Base-by-base conservation (phyloP, 2,888 invertebrate genomes). In the Lydus trimaculatus region DNA sequence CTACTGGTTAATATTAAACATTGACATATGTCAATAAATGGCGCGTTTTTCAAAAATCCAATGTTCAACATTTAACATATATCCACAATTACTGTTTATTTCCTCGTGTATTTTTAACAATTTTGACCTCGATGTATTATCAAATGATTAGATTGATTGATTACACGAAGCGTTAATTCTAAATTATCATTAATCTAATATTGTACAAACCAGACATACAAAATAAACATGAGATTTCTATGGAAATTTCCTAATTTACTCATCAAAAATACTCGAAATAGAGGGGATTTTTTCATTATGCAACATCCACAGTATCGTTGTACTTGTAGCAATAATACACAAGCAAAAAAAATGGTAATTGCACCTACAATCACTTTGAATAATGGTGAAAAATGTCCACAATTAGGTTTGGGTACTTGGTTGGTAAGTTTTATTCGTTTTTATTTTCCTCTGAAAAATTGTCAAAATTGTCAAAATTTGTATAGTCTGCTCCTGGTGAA, bases 381-480 rank as follows among this genome's bases (percentile, higher is more conserved):
- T 76, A 91, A 91, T 80, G 92, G 90, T 0, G 73, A 82, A 31
- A 86, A 88, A 72, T 88, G 91, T 76, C 94, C 94, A 0, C 88
- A 90, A 58, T 82, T 94, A 4, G 94, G 93, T 1, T 86, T 94
- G n/a, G 94, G 94, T 20, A 94, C 94, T 4, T 94, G 93, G 92
- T 90, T 91, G 85, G 93, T 92, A 86, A 86, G 87, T 87, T 43
- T 5, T 36, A 77, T 85, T 2, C 1, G 4, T 15, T 25, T 25
- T 13, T 43, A 25, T 25, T 25, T 13, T 43, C 11, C 6, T 17
- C 36, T 36, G 13, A 36, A 36, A 2, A 36, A 0, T 15, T 13
- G 4, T 0, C 13, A 36, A 13, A 15, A 36, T 36, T 15, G 2
- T 36, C n/a, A n/a, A n/a, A n/a, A n/a, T 36, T 13, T 36, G 3